A percentile compares a stretch with the other conserved stretches of the same genome.
These are phyloP conservation scores for Falco concolor DNA, from an alignment of 2,797 vertebrate species.

Conservation along the genomic window DNA sequence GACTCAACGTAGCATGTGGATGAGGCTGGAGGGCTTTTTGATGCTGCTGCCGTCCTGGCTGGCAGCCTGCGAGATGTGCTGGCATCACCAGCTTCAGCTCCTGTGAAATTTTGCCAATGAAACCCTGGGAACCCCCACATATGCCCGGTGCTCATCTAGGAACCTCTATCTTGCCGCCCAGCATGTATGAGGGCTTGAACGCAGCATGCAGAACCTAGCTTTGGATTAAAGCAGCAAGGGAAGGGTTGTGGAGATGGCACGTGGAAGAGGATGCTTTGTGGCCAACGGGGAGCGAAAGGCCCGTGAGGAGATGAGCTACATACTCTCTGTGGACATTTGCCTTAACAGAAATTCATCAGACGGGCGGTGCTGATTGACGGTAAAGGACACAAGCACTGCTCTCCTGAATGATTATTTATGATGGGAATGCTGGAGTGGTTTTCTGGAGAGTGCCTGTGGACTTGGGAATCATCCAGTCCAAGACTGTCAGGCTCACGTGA, in stretches of 20 bases:
- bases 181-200: accelerated
- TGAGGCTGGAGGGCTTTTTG: background rate
- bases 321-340: background rate
- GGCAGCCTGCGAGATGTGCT: background rate
- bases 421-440: background rate
- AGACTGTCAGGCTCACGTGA: background rate
- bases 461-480: background rate
- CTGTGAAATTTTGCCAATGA: background rate
- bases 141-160: background rate
- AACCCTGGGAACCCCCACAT: accelerated
- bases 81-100: background rate
- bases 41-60: background rate
- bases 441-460: background rate
- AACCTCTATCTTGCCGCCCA: background rate
- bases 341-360: background rate
- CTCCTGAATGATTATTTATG: background rate
- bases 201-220: background rate
- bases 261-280: background rate
- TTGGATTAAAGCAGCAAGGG: background rate
- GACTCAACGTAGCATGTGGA: accelerated
- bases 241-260: background rate
- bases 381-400: background rate
- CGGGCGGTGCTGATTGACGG: background rate
- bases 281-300: background rate
- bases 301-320: background rate